These are phyloP conservation scores for Rhynchomys soricoides DNA, from an alignment of 2,113 vertebrate species.

Conservation along the genomic window DNA sequence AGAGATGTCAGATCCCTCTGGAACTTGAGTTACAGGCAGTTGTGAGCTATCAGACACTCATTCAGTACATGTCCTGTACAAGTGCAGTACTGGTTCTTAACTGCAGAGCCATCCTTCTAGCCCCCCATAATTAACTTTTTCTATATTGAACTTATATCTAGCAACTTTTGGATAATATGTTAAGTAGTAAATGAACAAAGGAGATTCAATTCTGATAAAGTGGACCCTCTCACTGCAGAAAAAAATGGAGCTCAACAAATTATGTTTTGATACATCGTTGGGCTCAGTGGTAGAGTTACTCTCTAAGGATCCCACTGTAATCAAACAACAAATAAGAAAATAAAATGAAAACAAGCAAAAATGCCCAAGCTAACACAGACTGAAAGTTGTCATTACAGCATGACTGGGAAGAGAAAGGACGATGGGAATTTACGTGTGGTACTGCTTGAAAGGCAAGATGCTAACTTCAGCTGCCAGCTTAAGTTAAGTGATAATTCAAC, in stretches of 20 bases:
- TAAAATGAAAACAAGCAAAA: conserved; percentile 30
- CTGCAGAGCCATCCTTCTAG: not conserved
- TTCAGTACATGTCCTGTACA: not conserved
- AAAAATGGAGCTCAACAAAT: not conserved
- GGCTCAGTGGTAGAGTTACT: not conserved
- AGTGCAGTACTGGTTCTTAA: not conserved
- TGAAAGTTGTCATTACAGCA: not conserved
- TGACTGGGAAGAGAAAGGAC: not conserved
- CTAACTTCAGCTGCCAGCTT: conserved; percentile 41
- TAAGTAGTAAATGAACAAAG: not conserved
- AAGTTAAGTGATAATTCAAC: conserved; percentile 19
- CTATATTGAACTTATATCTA: conserved; percentile 39
- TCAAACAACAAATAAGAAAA: conserved; percentile 45
- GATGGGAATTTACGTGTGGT: not conserved
- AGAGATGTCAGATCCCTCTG: not conserved
- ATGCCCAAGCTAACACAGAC: not conserved
- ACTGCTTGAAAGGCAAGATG: not conserved
- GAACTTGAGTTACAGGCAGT: not conserved
- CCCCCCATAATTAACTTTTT: not conserved
- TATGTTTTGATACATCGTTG: conserved; percentile 8
- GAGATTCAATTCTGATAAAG: not conserved
- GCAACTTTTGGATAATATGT: not conserved
- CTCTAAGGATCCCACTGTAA: not conserved
- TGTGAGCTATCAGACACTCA: not conserved
- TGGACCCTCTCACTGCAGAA: not conserved